phyloP scores from a whole-genome alignment of 1,140 invertebrate genomes.

The Pseudobourletiella spinata region DNA sequence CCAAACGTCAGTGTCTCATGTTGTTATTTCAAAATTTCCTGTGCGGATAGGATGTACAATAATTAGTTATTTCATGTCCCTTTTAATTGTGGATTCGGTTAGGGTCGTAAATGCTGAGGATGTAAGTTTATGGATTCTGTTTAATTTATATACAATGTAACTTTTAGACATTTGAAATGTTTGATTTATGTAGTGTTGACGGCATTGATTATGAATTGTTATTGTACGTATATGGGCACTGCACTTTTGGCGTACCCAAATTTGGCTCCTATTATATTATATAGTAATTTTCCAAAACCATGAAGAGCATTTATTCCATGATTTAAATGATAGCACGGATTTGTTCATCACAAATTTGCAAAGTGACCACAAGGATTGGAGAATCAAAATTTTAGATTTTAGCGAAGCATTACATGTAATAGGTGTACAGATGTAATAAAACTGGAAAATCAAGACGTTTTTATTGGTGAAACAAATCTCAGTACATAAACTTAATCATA shows the following conservation, averaged over 20 bases:
- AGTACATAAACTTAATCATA: constrained; percentile 3
- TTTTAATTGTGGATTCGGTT: not conserved
- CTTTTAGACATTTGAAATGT: no score
- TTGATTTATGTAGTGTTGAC: no score
- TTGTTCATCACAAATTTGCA: not conserved
- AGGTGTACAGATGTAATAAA: not conserved
- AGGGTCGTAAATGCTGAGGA: not conserved
- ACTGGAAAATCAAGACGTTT: not conserved
- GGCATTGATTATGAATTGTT: no score
- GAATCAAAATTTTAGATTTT: not conserved
- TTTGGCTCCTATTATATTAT: not conserved
- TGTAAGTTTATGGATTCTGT: no score
- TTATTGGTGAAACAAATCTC: no score
- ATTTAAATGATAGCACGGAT: not conserved
- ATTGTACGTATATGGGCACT: no score
- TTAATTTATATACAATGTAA: no score
- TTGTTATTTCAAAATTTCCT: not conserved
- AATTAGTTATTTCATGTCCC: no score
- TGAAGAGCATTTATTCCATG: constrained; percentile 5
- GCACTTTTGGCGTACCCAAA: no score
- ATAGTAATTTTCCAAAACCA: not conserved
- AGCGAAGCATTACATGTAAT: not conserved
- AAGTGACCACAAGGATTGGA: no score
- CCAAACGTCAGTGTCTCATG: not conserved
- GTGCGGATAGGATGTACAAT: not conserved